Evolutionary conservation across 2,888 invertebrate species (phyloP), one percentile per base, ranked within the genome.

Genomic region (Idaea aversata): DNA sequence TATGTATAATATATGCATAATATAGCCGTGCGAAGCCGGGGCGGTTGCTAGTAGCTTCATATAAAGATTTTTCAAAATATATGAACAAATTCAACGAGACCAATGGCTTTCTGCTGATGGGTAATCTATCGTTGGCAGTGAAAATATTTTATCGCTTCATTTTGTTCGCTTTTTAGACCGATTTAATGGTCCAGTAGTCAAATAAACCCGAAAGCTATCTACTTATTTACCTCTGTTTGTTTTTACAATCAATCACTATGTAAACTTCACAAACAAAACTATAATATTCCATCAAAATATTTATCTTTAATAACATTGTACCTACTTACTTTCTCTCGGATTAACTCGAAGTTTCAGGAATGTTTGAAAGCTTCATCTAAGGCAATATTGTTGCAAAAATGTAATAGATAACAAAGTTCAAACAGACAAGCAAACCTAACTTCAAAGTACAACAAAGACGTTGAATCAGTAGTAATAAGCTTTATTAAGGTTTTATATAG

Each of bases 291-390:
- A 25, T 25, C 25, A 25, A 25, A 25, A 25, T 25, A 25, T 25
- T 25, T 10, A 47, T 47, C 4, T 0, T 7, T 47, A 47, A 47
- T 47, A 47, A 10, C 13, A 47, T 47, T 10, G 2, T 36, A 47
- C 47, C 6, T 47, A 47, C 6, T 4, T 47, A 78, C 77, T 78
- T 77, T 75, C 73, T 75, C 69, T 67, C 47, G 64, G 73, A 77
- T 72, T 79, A 77, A 66, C 68, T 70, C 61, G 61, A 75, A 75
- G 72, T 79, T 82, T 77, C 47, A 76, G 73, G 72, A 73, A 69
- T 63, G 70, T 71, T 68, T 66, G 62, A 47, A 47, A 47, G 47
- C 47, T 47, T 47, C 47, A 47, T 47, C 47, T 47, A 13, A 47
- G 67, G 69, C 67, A 59, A 67, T 65, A 67, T 70, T 70, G 72